Percentiles rank a stretch among this genome's conserved stretches.
Evolutionary conservation across 2,113 vertebrate genomes (phyloP).

Genomic region (Eclectus roratus): DNA sequence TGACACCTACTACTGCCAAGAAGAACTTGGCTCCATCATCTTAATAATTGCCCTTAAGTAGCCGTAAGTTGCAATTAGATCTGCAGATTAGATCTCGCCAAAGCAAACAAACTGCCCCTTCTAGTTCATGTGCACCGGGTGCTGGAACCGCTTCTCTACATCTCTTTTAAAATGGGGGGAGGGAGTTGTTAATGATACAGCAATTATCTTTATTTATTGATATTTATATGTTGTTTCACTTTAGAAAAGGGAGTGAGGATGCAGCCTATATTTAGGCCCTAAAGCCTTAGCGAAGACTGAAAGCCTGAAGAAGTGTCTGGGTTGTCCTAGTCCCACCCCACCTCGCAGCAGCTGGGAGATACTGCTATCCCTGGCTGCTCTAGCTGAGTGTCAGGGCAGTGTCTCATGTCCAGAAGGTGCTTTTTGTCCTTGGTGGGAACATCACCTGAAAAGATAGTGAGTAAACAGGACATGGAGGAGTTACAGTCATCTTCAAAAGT

Average conservation of each 20-base stretch:
- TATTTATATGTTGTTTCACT: neutral
- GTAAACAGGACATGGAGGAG: neutral
- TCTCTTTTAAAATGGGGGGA: neutral
- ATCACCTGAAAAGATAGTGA: neutral
- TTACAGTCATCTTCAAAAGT: neutral
- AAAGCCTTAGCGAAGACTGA: neutral
- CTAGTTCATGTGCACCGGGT: neutral
- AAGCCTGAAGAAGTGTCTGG: neutral
- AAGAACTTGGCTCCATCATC: neutral
- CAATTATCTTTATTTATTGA: neutral
- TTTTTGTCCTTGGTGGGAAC: neutral
- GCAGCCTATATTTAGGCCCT: neutral
- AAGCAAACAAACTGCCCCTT: neutral
- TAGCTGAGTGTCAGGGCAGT: neutral
- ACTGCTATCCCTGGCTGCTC: neutral
- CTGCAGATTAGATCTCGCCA: neutral
- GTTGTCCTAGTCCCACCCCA: neutral
- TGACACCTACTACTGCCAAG: neutral
- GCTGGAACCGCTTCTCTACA: neutral
- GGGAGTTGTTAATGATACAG: neutral
- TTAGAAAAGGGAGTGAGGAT: neutral
- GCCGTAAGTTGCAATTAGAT: fast-evolving
- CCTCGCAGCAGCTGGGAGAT: neutral
- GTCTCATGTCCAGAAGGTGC: neutral
- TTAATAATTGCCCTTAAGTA: neutral